phyloP scores from a whole-genome alignment of 1,140 invertebrate species.

The Patella vulgata region DNA sequence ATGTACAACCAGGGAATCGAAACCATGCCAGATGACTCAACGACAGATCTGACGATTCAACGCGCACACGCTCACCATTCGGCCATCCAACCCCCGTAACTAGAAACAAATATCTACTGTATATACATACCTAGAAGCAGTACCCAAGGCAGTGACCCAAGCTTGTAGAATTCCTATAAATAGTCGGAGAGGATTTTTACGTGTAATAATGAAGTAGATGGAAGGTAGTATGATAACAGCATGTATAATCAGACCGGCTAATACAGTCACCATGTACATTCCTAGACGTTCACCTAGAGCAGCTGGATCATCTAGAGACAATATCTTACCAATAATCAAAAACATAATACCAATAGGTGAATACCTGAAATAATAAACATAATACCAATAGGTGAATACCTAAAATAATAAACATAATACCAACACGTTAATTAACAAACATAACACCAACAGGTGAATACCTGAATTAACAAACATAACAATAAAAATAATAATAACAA shows the following conservation, averaged over 20 bases:
- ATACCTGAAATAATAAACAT: constrained; percentile 73
- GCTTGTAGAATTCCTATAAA: constrained; percentile 72
- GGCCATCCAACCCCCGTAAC: too few relatives aligned
- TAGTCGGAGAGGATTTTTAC: constrained; percentile 71
- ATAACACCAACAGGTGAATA: not conserved
- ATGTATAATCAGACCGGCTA: constrained; percentile 89
- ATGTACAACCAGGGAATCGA: too few relatives aligned
- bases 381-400: not conserved
- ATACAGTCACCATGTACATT: constrained; percentile 90
- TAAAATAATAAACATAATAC: not conserved
- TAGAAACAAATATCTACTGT: too few relatives aligned
- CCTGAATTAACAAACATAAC: constrained; percentile 5
- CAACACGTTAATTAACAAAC: not conserved
- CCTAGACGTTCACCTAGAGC: constrained; percentile 86
- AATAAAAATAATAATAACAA: constrained; percentile 1
- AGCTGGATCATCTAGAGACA: constrained; percentile 84
- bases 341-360: constrained; percentile 93
- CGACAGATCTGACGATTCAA: too few relatives aligned
- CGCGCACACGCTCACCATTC: too few relatives aligned
- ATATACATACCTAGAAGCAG: constrained; percentile 64
- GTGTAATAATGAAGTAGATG: constrained; percentile 70
- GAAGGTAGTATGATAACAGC: constrained; percentile 87
- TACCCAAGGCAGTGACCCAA: constrained; percentile 73
- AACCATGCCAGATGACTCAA: too few relatives aligned
- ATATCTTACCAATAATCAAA: constrained; percentile 86